Evolutionary conservation across 1,140 invertebrate genomes (phyloP).

Genomic region (Drosophila mojavensis): DNA sequence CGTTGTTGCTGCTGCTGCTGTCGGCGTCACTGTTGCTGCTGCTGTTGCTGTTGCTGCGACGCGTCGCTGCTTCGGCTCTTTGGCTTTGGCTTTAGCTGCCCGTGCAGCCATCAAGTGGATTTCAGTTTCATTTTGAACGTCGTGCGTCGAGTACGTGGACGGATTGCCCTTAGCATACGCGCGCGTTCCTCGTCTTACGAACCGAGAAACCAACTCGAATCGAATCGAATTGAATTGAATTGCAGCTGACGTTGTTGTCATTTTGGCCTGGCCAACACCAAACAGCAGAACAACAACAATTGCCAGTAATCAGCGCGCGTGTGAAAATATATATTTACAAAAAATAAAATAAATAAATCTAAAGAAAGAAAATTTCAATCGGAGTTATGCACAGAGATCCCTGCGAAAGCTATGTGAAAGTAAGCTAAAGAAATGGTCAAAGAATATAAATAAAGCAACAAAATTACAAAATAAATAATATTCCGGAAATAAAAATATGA

Average conservation of each 20-base stretch:
- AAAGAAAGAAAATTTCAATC: conserved; percentile 6
- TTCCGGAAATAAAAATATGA: too few relatives aligned
- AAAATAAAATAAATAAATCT: not conserved
- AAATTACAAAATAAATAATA: not conserved
- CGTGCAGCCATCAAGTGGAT: conserved; percentile 63
- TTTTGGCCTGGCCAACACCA: conserved; percentile 43
- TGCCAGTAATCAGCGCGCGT: conserved; percentile 49
- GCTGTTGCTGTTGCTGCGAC: conserved; percentile 1
- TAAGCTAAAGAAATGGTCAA: conserved; percentile 24
- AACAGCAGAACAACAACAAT: conserved; percentile 36
- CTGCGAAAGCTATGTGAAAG: conserved; percentile 32
- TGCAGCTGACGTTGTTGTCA: conserved; percentile 43
- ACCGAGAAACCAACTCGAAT: conserved; percentile 29
- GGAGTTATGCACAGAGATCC: conserved; percentile 20
- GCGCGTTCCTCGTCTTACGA: conserved; percentile 42
- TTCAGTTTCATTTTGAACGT: conserved; percentile 83
- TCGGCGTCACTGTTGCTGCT: conserved; percentile 7
- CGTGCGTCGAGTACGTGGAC: conserved; percentile 71
- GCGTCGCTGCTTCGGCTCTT: conserved; percentile 37
- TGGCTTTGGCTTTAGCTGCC: conserved; percentile 63
- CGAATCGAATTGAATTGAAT: conserved; percentile 14
- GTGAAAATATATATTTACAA: conserved; percentile 12
- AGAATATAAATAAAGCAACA: conserved; percentile 10
- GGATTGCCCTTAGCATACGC: conserved; percentile 17
- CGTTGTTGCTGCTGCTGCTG: conserved; percentile 24